Base-by-base conservation (phyloP, 1,140 invertebrate genomes). In the Drosophila athabasca region DNA sequence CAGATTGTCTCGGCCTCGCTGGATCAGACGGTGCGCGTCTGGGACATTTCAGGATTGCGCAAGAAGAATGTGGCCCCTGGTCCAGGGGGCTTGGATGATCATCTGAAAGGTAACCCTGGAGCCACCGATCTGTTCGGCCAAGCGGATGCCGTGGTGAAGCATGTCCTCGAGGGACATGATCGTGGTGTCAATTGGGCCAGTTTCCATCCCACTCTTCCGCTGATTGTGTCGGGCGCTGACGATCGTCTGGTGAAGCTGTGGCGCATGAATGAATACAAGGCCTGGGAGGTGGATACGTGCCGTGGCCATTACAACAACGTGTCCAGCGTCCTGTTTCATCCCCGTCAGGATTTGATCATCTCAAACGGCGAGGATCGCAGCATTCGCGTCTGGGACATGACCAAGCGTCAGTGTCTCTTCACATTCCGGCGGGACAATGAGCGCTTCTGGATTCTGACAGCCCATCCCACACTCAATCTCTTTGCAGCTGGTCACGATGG, bases 271-370 rank as follows among this genome's bases (percentile, higher is more conserved):
- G 99, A 99, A 92, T 95, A 96, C 31, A 99, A 98, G 93, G 99
- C 98, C 0, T 99, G 99, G 99, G 99, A 99, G 93, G 97, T 99
- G 19, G 99, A 99, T 90, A 98, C 98, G 0, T 99, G 98, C 81
- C 94, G 99, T 49, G 99, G 99, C 1, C 99, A 99, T 92, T 99
- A 99, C 93, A 99, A 99, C 93, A 99, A 99, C 92, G 98, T 99
- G 0, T 99, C 98, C 0, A 99, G 98, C 90, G 98, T 98, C 1
- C 92, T 99, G 6, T 99, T 99, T 92, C 99, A 99, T 93, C 98
- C 99, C 0, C 94, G 97, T 15, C 97, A 99, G 92, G 99, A 99
- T 89, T 93, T 99, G 6, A 99, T 99, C 73, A 92, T 99, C 6
- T 99, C 97, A 29, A 99, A 99, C 92, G 97, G 98, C 46, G 99